phyloP scores from a whole-genome alignment of 2,888 invertebrate species.

The Cephus sareptanus region DNA sequence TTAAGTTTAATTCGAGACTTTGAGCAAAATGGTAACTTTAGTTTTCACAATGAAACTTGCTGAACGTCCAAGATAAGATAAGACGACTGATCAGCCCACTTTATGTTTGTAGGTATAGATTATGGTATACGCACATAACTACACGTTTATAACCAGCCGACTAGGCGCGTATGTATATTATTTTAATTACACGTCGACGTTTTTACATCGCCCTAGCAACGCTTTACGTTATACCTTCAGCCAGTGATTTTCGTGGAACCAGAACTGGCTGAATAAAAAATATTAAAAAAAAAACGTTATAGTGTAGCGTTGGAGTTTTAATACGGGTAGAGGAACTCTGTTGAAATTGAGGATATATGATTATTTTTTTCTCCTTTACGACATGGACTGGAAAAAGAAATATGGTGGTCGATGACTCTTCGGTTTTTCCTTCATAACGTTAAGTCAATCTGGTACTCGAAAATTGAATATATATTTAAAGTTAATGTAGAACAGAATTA shows the following conservation, averaged over 20 bases:
- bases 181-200: not conserved
- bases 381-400: not conserved
- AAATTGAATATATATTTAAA: not conserved
- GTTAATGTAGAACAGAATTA: not conserved
- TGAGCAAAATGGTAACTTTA: not conserved
- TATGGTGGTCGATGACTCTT: not conserved
- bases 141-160: not conserved
- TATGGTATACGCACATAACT: not conserved
- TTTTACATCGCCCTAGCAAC: not conserved
- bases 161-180: not conserved
- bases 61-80: not conserved
- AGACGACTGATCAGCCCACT: not conserved
- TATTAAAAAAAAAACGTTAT: not conserved
- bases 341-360: not conserved
- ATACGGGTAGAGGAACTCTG: not conserved
- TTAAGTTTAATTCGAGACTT: not conserved
- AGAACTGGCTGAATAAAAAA: not conserved
- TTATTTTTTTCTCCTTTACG: not conserved
- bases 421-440: not conserved
- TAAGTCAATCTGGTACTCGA: not conserved
- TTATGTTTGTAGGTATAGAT: not conserved
- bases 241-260: not conserved
- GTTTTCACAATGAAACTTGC: not conserved
- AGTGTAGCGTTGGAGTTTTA: not conserved
- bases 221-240: not conserved